Percentiles rank a stretch among this genome's conserved stretches.
These are phyloP conservation scores for Bimastos eiseni DNA, from an alignment of 2,888 invertebrate species.

Conservation along the genomic window DNA sequence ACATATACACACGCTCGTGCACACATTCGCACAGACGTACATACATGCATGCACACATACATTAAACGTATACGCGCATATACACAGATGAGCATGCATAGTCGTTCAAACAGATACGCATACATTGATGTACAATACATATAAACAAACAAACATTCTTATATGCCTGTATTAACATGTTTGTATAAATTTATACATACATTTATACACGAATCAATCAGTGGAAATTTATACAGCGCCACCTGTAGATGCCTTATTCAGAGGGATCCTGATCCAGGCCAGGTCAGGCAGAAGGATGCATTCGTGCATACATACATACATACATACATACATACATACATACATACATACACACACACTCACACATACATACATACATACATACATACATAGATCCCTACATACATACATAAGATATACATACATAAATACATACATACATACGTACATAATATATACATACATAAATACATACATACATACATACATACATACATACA, in stretches of 20 bases:
- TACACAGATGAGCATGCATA: too few relatives aligned
- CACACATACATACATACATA: constrained; percentile 30
- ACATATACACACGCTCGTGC: background rate
- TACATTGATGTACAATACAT: background rate
- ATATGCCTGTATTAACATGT: too few relatives aligned
- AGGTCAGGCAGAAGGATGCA: too few relatives aligned
- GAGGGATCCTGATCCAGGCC: too few relatives aligned
- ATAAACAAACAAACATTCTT: constrained; percentile 19
- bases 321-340: constrained; percentile 25
- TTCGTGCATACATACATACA: constrained; percentile 25
- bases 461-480: constrained; percentile 33
- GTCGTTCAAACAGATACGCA: constrained; percentile 14
- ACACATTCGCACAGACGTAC: constrained; percentile 4
- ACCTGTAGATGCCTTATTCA: too few relatives aligned
- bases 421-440: constrained; percentile 28
- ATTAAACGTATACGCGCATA: constrained; percentile 16
- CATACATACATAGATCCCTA: constrained; percentile 28
- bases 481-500: constrained; percentile 35
- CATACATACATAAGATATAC: constrained; percentile 27
- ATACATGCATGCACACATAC: constrained; percentile 22
- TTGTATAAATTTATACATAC: background rate
- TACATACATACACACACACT: constrained; percentile 16
- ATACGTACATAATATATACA: constrained; percentile 30
- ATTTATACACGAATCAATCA: constrained; percentile 18
- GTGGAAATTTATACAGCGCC: constrained; percentile 20